Percentiles rank a stretch among this genome's conserved stretches.
Evolutionary conservation across 2,113 vertebrate species (phyloP).

Genomic region (Catharus fuscescens): DNA sequence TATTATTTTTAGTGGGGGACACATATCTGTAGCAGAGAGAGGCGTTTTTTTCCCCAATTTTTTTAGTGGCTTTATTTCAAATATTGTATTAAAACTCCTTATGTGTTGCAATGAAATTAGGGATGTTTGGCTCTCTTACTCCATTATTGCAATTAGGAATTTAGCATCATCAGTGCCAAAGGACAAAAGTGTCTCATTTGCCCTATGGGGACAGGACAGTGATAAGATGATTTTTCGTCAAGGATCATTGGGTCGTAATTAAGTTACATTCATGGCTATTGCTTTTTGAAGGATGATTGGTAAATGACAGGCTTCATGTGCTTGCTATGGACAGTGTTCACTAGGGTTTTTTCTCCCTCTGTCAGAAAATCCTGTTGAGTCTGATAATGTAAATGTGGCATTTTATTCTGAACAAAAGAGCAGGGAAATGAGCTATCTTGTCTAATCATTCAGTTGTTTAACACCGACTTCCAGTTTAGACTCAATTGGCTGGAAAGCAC

Average conservation of each 20-base stretch:
- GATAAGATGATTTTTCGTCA: constrained; percentile 88
- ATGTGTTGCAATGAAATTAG: constrained; percentile 68
- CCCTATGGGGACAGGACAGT: constrained; percentile 82
- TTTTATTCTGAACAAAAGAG: constrained; percentile 94
- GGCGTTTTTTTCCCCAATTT: background rate
- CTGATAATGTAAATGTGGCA: constrained; percentile 94
- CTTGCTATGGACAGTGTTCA: constrained; percentile 82
- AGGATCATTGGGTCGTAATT: constrained; percentile 88
- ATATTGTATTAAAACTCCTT: constrained; percentile 62
- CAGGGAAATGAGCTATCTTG: constrained; percentile 97
- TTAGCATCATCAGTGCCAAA: constrained; percentile 77
- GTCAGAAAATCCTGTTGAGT: constrained; percentile 89
- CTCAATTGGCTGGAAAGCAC: constrained; percentile 99
- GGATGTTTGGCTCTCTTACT: constrained; percentile 74
- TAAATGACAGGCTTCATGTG: constrained; percentile 88
- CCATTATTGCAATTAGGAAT: constrained; percentile 83
- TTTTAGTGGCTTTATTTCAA: constrained; percentile 60
- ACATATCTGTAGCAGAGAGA: background rate
- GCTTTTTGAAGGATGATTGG: constrained; percentile 88
- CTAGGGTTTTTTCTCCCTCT: constrained; percentile 77
- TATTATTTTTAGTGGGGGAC: background rate
- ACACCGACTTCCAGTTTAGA: constrained; percentile 91
- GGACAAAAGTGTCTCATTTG: constrained; percentile 81
- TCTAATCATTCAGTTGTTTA: constrained; percentile 99
- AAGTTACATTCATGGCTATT: constrained; percentile 88